Evolutionary conservation across 2,888 invertebrate species (phyloP).

Genomic region (Ferdinandea cuprea): DNA sequence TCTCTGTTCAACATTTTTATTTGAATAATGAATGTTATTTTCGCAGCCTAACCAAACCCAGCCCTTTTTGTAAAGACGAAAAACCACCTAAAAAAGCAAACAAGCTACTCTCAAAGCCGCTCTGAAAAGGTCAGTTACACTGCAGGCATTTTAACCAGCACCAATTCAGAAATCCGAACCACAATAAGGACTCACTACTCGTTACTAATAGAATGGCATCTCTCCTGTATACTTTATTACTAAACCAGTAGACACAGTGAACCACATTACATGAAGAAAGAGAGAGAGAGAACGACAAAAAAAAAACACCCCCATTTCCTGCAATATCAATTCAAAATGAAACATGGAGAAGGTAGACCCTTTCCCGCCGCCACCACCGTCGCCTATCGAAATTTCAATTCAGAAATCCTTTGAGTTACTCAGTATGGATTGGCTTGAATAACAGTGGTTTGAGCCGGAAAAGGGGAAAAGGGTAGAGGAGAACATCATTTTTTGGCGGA

Average conservation of each 20-base stretch:
- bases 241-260: constrained; percentile 22
- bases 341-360: background rate
- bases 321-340: constrained; percentile 22
- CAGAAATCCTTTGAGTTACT: constrained; percentile 19
- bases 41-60: background rate
- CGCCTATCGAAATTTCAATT: constrained; percentile 16
- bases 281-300: too few species aligned
- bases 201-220: background rate
- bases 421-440: background rate
- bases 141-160: constrained; percentile 28
- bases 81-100: background rate
- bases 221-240: background rate
- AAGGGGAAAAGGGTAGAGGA: background rate
- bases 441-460: background rate
- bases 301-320: constrained; percentile 15
- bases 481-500: constrained; percentile 28
- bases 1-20: too few species aligned
- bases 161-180: constrained; percentile 5
- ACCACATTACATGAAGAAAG: constrained; percentile 27
- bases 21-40: background rate
- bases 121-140: constrained; percentile 23
- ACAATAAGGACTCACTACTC: constrained; percentile 15
- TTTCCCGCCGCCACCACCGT: background rate
- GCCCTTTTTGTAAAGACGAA: background rate
- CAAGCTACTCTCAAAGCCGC: background rate